Conservation (phyloP, 1,140 invertebrate genomes). For the silkworm (Bombyx mori) region ASM3026992v2 NC_085129.1:4392501-4393000, state of each 20-base stretch:
- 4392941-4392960: slow-evolving; percentile 9
- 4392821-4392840: slow-evolving; percentile 57
- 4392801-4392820: slow-evolving; percentile 63
- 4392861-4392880: slow-evolving; percentile 65
- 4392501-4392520: no score
- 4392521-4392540: no score
- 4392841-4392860: slow-evolving; percentile 68
- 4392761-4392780: slow-evolving; percentile 23
- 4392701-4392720: slow-evolving; percentile 25
- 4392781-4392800: slow-evolving; percentile 41
- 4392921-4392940: slow-evolving; percentile 30
- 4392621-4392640: no score
- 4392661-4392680: neutral
- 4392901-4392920: slow-evolving; percentile 63
- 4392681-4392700: neutral
- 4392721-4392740: slow-evolving; percentile 14
- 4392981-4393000: slow-evolving; percentile 21
- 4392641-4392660: no score
- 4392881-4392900: slow-evolving; percentile 64
- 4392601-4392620: no score
- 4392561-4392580: no score
- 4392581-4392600: no score
- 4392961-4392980: slow-evolving; percentile 14
- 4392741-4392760: slow-evolving; percentile 13
- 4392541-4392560: no score